phyloP scores from a whole-genome alignment of 2,113 vertebrate genomes.

The Lonchura striata region DNA sequence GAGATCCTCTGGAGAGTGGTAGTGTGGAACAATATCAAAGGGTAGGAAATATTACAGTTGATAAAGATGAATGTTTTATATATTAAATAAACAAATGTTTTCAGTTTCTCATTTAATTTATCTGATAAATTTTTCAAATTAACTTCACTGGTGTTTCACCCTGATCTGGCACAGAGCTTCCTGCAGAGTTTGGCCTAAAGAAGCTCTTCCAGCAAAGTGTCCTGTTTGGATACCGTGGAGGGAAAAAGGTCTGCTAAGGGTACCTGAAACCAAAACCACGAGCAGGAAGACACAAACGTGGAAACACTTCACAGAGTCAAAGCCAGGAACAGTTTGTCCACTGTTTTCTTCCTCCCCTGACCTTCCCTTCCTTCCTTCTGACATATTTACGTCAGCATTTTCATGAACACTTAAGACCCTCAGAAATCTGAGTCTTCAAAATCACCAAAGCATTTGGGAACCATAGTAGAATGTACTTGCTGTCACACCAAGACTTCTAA shows the following conservation, averaged over 20 bases:
- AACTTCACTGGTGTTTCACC: conserved; percentile 34
- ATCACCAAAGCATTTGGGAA: not conserved
- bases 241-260: not conserved
- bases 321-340: not conserved
- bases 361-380: not conserved
- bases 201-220: not conserved
- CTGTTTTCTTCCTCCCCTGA: not conserved
- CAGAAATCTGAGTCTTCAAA: not conserved
- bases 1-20: not conserved
- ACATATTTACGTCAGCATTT: not conserved
- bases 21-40: conserved; percentile 37
- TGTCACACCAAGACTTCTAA: not conserved
- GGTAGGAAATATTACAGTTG: not conserved
- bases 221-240: not conserved
- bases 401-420: not conserved
- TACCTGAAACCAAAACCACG: conserved; percentile 7
- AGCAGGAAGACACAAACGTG: not conserved
- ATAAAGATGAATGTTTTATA: not conserved
- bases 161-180: not conserved
- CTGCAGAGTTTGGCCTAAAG: not conserved
- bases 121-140: conserved; percentile 40
- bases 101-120: conserved; percentile 30
- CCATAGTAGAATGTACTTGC: not conserved
- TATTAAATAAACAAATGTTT: conserved; percentile 50
- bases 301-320: not conserved